Evolutionary conservation across 2,113 vertebrate genomes (phyloP), one percentile per base, ranked within the genome.

Genomic region (Paraplagusia blochii): DNA sequence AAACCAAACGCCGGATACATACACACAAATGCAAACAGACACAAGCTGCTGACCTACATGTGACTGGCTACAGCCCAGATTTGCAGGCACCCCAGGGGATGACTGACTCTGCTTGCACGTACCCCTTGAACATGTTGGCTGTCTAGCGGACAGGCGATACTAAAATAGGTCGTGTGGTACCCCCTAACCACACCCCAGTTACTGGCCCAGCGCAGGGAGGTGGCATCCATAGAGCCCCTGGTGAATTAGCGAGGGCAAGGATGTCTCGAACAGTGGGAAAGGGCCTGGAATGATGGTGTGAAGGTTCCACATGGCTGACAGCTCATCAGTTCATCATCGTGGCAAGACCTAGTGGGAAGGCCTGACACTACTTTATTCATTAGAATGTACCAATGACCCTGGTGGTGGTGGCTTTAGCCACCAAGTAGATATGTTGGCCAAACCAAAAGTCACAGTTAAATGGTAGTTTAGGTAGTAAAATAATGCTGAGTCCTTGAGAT

Each of bases 1-100:
- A 63, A 77, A 79, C 63, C 62, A 54, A 83, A 73, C 61, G 35
- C 60, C 40, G 63, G 15, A 73, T 76, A 73, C 17, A 15, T 34
- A 66, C 72, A 50, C 67, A 69, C 63, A 29, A 29, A 66, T 44
- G 46, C 73, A 69, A 55, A 67, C 34, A 66, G 57, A 76, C 71
- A 72, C 80, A 69, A 69, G 79, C 79, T 81, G 77, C 61, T 85
- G 87, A 89, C 88, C 88, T 91, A 89, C 77, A 90, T 90, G 86
- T 76, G 75, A 85, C 77, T 88, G 84, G 79, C 75, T 54, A 7
- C 68, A 82, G 70, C 80, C 87, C 82, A 86, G 75, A 85, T 89
- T 77, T 43, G 62, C 72, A 22, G 58, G 78, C 75, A 58, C 79
- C 86, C 72, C 54, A 47, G 73, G 86, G 88, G 74, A 58, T 68